Conservation (phyloP, 2,888 invertebrate species). For the Hemicrepidius hirtus region DNA sequence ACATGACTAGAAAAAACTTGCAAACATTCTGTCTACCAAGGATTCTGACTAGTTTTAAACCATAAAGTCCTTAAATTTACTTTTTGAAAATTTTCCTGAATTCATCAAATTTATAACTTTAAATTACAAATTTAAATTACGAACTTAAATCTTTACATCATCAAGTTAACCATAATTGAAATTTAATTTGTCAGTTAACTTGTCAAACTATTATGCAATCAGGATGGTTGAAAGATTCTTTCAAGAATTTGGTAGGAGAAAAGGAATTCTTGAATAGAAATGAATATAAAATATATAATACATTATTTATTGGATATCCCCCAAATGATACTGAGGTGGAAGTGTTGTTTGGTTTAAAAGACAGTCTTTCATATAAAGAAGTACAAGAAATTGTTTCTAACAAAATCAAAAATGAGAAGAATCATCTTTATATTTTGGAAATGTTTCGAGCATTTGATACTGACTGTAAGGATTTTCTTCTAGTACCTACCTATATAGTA, state of each 20-base stretch:
- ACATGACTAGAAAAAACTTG: too few species aligned
- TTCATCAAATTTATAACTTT: too few species aligned
- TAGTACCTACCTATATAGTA: too few species aligned
- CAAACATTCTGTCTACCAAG: too few species aligned
- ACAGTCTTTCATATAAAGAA: neutral
- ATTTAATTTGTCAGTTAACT: too few species aligned
- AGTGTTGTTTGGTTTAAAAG: slow-evolving; percentile 18
- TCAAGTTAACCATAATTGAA: too few species aligned
- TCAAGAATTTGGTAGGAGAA: slow-evolving; percentile 8
- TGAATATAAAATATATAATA: slow-evolving; percentile 40
- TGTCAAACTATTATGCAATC: too few species aligned
- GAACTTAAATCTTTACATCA: too few species aligned
- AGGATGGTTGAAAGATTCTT: neutral
- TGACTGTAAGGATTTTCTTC: slow-evolving; percentile 32
- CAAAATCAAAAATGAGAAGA: slow-evolving; percentile 4
- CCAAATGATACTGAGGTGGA: slow-evolving; percentile 38
- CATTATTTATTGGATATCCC: slow-evolving; percentile 12
- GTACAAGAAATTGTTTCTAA: slow-evolving; percentile 24
- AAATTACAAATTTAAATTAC: too few species aligned
- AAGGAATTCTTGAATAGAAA: slow-evolving; percentile 6
- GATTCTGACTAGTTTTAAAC: too few species aligned
- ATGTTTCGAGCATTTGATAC: slow-evolving; percentile 23
- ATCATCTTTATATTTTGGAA: slow-evolving; percentile 22
- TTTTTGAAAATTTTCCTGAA: too few species aligned
- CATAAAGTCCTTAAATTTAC: too few species aligned